Base-by-base conservation (phyloP, 2,797 vertebrate species). In the Selene dorsalis region DNA sequence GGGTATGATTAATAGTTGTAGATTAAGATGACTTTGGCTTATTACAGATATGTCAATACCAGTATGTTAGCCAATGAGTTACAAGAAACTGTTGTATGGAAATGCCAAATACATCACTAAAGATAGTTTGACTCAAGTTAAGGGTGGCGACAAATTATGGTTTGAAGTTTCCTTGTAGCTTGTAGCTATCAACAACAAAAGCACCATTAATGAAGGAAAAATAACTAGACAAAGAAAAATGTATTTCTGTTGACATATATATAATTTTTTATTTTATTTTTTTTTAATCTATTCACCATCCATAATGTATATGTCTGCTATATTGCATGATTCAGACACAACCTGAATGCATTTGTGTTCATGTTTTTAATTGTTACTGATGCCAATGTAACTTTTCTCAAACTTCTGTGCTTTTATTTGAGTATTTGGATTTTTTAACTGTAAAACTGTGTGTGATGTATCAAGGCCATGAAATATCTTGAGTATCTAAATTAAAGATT, bases 311-410 rank as follows among this genome's bases (percentile, higher is more conserved):
- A 35, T 6, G 32, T 35, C 32, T 35, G 32, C 7, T 35, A 9
- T 35, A 35, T 8, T 9, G 7, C 7, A 35, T 35, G 32, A 35
- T 35, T 35, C 32, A 35, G 32, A 35, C 7, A 35, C 32, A 35
- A 35, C 32, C 32, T 35, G 32, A 35, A 35, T 63, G 24, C 16
- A 11, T 26, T 39, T 52, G 14, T 0, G 2, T 52, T 59, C 12
- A n/a, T 53, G 26, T 67, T 39, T 62, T 59, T 28, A 30, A 11
- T 38, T 45, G n/a, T 30, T 32, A 66, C 16, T 68, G 41, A 48
- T 8, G 20, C 17, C 6, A 55, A 68, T 30, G 7, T 9, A 62
- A 48, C 30, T 17, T 12, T 32, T 35, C 66, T 39, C 5, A 65
- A 59, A 14, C 2, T 2, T 26, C 32, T 35, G 32, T 35, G 7